A percentile compares a stretch with the other conserved stretches of the same genome.
These are phyloP conservation scores for Polypedilum pembai DNA, from an alignment of 1,140 invertebrate species.

Conservation along the genomic window DNA sequence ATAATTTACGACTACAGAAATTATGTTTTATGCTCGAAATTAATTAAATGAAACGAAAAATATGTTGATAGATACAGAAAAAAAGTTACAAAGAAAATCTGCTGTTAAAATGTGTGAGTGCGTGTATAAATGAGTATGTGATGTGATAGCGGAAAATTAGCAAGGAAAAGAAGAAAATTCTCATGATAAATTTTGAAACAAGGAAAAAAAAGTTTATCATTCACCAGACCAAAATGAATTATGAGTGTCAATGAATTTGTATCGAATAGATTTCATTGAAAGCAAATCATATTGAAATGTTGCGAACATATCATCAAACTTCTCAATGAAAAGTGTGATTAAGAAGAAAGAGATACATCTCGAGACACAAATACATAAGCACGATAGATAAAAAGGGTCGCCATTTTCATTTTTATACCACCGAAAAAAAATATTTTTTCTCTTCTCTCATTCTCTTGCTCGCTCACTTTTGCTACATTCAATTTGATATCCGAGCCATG, in stretches of 20 bases:
- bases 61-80: slow-evolving; percentile 21
- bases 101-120: slow-evolving; percentile 26
- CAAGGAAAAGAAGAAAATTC: not conserved
- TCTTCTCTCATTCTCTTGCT: too few relatives aligned
- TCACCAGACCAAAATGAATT: not conserved
- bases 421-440: not conserved
- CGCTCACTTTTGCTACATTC: not conserved
- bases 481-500: not conserved
- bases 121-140: slow-evolving; percentile 20
- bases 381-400: slow-evolving; percentile 25
- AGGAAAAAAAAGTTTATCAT: not conserved
- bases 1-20: not conserved
- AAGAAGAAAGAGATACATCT: slow-evolving; percentile 16
- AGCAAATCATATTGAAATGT: not conserved
- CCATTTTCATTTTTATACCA: slow-evolving; percentile 22
- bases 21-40: slow-evolving; percentile 22
- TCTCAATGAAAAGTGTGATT: not conserved
- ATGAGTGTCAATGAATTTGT: not conserved
- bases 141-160: slow-evolving; percentile 17
- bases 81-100: slow-evolving; percentile 6
- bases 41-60: not conserved
- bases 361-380: slow-evolving; percentile 16
- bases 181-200: not conserved
- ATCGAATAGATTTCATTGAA: not conserved
- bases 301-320: not conserved